Conservation (phyloP, 2,113 vertebrate genomes). For the Rhagologus leucostigma region DNA sequence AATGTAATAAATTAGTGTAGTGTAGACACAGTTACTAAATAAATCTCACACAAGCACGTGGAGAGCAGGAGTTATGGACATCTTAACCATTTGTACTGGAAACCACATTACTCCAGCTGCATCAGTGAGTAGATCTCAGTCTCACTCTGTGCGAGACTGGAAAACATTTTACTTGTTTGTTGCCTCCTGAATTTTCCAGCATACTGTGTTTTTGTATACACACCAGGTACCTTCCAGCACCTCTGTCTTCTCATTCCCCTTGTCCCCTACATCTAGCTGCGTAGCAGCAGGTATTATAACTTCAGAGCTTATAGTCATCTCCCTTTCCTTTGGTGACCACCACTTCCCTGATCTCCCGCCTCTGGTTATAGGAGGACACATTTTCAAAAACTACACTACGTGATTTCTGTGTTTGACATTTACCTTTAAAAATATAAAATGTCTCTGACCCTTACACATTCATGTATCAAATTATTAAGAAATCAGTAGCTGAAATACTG, state of each 20-base stretch:
- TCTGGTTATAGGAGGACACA: neutral
- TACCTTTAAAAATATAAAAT: neutral
- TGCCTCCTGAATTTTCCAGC: neutral
- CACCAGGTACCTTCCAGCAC: neutral
- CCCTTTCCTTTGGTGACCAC: neutral
- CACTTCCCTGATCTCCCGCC: neutral
- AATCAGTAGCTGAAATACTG: neutral
- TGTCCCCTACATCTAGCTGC: neutral
- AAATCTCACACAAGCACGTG: neutral
- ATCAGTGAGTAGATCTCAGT: neutral
- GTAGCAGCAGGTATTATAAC: neutral
- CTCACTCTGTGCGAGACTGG: neutral
- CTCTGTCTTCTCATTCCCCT: neutral
- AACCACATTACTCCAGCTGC: neutral
- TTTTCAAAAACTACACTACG: neutral
- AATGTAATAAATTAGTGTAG: neutral
- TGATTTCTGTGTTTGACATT: neutral
- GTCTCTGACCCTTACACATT: neutral
- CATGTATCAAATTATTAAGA: neutral
- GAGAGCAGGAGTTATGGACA: neutral
- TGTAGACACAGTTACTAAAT: neutral
- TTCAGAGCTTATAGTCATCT: neutral
- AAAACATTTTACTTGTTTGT: neutral
- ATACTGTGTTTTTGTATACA: neutral
- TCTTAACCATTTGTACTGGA: neutral